Evolutionary conservation across 2,113 vertebrate species (phyloP).

Genomic region (Dinomys branickii): DNA sequence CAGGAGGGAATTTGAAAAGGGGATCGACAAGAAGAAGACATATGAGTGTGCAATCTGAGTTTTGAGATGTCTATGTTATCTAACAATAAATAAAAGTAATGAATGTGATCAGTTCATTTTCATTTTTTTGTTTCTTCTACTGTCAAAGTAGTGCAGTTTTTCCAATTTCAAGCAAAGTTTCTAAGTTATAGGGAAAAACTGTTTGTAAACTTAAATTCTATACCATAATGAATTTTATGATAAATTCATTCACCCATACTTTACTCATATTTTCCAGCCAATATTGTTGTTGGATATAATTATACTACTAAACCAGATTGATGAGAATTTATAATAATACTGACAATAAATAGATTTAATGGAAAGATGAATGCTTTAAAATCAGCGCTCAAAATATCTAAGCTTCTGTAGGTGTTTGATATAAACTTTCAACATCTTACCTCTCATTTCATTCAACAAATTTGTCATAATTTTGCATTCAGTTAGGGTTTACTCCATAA

Average conservation of each 20-base stretch:
- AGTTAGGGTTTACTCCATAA: not conserved
- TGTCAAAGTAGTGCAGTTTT: not conserved
- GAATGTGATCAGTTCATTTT: not conserved
- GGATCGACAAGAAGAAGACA: not conserved
- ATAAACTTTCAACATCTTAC: not conserved
- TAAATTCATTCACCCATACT: not conserved
- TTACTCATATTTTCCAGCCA: not conserved
- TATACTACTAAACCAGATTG: not conserved
- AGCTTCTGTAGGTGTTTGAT: not conserved
- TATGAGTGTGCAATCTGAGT: not conserved
- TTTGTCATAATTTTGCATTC: not conserved
- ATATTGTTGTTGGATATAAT: not conserved
- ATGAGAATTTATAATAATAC: not conserved
- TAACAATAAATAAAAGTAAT: not conserved
- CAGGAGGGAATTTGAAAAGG: not conserved
- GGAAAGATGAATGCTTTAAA: not conserved
- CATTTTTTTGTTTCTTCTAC: not conserved
- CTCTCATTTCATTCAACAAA: not conserved
- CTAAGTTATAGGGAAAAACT: not conserved
- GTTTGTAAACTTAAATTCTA: not conserved
- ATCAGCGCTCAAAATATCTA: not conserved
- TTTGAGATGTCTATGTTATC: not conserved
- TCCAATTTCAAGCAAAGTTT: not conserved
- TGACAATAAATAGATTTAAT: not conserved
- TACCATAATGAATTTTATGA: not conserved